phyloP scores from a whole-genome alignment of 2,797 vertebrate genomes.

The Myotis planiceps region DNA sequence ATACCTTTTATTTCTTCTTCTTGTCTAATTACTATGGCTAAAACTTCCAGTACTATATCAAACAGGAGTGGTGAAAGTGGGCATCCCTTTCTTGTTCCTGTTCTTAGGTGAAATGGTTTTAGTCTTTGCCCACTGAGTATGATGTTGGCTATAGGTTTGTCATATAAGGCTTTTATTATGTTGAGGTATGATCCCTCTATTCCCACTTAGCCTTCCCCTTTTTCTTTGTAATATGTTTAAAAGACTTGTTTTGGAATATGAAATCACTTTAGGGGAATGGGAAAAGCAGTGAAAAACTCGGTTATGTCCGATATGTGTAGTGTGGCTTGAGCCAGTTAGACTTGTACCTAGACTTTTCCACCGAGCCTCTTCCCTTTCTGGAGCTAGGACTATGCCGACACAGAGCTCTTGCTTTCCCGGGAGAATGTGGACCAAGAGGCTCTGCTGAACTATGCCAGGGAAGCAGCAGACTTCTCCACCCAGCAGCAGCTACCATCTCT shows the following conservation, averaged over 20 bases:
- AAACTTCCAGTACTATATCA: no score
- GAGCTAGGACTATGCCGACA: constrained; percentile 95
- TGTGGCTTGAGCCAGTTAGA: neutral
- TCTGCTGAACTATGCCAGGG: constrained; percentile 94
- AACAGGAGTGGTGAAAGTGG: no score
- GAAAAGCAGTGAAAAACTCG: neutral
- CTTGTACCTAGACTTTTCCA: accelerated
- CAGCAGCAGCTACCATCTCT: constrained; percentile 95
- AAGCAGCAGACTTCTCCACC: constrained; percentile 98
- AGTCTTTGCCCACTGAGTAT: no score
- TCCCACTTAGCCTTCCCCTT: neutral
- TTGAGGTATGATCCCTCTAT: no score
- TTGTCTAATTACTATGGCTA: no score
- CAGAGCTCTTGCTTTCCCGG: constrained; percentile 95
- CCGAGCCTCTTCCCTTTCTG: neutral
- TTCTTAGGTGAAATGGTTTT: no score
- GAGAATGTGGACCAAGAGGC: constrained; percentile 97
- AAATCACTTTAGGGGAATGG: neutral
- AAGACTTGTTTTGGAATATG: neutral
- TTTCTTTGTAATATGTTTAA: neutral
- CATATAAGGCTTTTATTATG: no score
- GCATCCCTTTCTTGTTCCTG: no score
- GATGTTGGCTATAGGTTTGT: no score
- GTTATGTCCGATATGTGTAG: neutral
- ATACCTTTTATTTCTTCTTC: no score